A percentile compares a stretch with the other conserved stretches of the same genome.
These are phyloP conservation scores for Helicoverpa armigera DNA, from an alignment of 1,140 invertebrate genomes.

Conservation along the genomic window DNA sequence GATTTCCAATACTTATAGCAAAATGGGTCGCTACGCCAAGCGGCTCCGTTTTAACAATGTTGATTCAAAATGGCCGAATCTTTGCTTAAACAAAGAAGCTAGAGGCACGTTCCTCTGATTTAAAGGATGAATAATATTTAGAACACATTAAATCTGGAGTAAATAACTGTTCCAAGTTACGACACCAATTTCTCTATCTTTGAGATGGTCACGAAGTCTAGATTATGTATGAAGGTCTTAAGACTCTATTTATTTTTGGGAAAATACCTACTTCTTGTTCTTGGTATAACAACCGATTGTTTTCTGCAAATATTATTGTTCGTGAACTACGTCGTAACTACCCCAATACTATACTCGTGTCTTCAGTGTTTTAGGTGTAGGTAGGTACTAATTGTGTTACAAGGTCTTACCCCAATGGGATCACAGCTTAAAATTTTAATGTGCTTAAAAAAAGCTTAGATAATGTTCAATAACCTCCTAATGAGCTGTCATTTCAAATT, in stretches of 20 bases:
- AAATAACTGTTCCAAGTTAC: not conserved
- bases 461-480: not conserved
- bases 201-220: not conserved
- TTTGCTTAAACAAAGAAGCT: not conserved
- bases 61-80: slow-evolving; percentile 7
- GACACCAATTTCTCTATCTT: not conserved
- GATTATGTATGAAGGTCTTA: not conserved
- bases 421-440: slow-evolving; percentile 9
- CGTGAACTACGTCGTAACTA: too few relatives aligned
- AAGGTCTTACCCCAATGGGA: not conserved
- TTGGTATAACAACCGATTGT: too few relatives aligned
- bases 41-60: slow-evolving; percentile 1
- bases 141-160: not conserved
- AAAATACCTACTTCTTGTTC: too few relatives aligned
- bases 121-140: slow-evolving; percentile 24
- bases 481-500: not conserved
- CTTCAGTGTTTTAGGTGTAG: too few relatives aligned
- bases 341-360: too few relatives aligned
- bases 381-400: not conserved
- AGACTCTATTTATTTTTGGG: not conserved
- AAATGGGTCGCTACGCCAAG: slow-evolving; percentile 2
- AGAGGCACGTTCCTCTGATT: slow-evolving; percentile 18
- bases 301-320: too few relatives aligned
- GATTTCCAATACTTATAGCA: slow-evolving; percentile 5
- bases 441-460: not conserved